These are phyloP conservation scores for Phenganax marumi DNA, from an alignment of 92 coral and sea anemone genomes.

Conservation along the genomic window DNA sequence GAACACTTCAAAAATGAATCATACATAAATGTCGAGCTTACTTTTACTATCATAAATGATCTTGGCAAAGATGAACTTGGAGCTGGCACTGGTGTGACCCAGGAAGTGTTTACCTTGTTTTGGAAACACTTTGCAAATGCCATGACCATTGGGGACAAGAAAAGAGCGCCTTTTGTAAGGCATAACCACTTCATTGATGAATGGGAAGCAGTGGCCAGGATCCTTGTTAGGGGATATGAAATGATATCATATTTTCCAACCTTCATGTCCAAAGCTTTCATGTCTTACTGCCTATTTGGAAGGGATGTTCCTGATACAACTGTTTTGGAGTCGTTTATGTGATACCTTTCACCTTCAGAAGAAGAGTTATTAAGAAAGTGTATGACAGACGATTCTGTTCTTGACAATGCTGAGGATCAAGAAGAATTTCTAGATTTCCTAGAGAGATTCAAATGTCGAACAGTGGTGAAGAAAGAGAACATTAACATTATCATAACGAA, in stretches of 20 bases:
- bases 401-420: slow-evolving; percentile 59
- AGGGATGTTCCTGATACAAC: slow-evolving; percentile 37
- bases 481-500: slow-evolving; percentile 20
- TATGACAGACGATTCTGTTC: slow-evolving; percentile 40
- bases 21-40: slow-evolving; percentile 3
- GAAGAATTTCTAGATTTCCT: slow-evolving; percentile 53
- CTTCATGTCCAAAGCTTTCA: slow-evolving; percentile 62
- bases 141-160: slow-evolving; percentile 60
- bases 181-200: slow-evolving; percentile 69
- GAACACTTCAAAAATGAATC: slow-evolving; percentile 50
- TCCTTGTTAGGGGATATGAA: slow-evolving; percentile 58
- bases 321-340: slow-evolving; percentile 50
- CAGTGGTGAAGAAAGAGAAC: slow-evolving; percentile 54
- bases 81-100: slow-evolving; percentile 25
- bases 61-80: slow-evolving; percentile 21
- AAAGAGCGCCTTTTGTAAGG: slow-evolving; percentile 61
- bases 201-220: slow-evolving; percentile 66
- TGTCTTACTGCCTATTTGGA: slow-evolving; percentile 55
- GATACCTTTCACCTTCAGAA: slow-evolving; percentile 58
- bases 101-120: slow-evolving; percentile 53
- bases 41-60: slow-evolving; percentile 39
- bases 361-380: slow-evolving; percentile 42
- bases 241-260: slow-evolving; percentile 54
- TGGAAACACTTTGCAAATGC: slow-evolving; percentile 56
- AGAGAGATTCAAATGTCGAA: slow-evolving; percentile 65